Evolutionary conservation across 2,888 invertebrate species (phyloP), one percentile per base, ranked within the genome.

Genomic region (Leistus spinibarbis): DNA sequence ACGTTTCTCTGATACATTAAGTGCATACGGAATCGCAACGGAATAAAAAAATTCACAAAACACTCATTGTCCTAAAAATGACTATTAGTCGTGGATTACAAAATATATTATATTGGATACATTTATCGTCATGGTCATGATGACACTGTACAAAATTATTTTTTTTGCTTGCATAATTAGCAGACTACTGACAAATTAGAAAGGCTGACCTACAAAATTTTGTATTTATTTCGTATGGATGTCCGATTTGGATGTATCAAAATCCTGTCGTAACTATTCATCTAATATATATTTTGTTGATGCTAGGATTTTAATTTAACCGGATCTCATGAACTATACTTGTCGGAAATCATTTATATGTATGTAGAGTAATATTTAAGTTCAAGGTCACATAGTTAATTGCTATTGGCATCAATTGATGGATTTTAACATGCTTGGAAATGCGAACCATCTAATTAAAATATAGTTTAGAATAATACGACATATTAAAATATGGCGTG

Each of bases 1-100:
- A 54, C 10, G 64, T 24, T 57, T 54, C 23, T 56, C 62, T 65
- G 72, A 72, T 72, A 66, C 60, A 56, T 56, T 56, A 17, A 17
- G 23, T 16, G 60, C 54, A 69, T 60, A 54, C 20, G 24, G n/a
- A 64, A 64, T n/a, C n/a, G 13, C 60, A 9, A 60, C 19, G 20
- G 17, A 60, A 60, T 22, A 40, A 40, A 40, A 40, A n/a, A 3
- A 40, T 4, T 40, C 27, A 10, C 40, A 40, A 40, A 40, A 13
- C 40, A 13, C 40, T 10, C 40, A 40, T 40, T 40, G 40, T 40
- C 40, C 40, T 40, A 40, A 40, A 40, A 40, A 40, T 40, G 13
- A 5, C 40, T 40, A 40, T 40, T 40, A 40, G 40, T 40, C n/a
- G 40, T 13, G 40, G 13, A 40, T 40, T 40, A 40, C 40, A 40